These are phyloP conservation scores for Synanthedon tipuliformis DNA, from an alignment of 2,888 invertebrate species.

Conservation along the genomic window DNA sequence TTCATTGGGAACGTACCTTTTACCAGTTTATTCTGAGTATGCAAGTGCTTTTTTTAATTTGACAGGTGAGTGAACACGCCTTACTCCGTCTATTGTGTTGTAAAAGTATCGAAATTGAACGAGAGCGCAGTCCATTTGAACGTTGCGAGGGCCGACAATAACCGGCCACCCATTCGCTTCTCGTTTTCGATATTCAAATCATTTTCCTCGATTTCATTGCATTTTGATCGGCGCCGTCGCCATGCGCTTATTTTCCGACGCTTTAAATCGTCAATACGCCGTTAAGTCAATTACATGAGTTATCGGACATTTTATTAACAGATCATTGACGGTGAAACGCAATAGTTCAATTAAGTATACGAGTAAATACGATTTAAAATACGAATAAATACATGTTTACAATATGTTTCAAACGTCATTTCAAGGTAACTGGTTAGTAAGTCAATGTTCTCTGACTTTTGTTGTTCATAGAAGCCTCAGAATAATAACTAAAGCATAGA, in stretches of 20 bases:
- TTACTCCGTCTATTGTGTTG: conserved; percentile 63
- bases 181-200: conserved; percentile 54
- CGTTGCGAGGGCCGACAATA: conserved; percentile 54
- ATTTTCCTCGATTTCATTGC: conserved; percentile 51
- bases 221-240: conserved; percentile 30
- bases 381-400: neutral
- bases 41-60: conserved; percentile 65
- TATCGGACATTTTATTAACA: conserved; percentile 15
- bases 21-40: conserved; percentile 49
- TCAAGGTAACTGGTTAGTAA: too few species aligned
- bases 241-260: conserved; percentile 25
- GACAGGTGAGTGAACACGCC: conserved; percentile 65
- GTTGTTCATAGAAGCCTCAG: too few species aligned
- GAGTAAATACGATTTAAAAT: neutral
- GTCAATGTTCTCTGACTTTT: too few species aligned
- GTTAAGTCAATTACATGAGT: conserved; percentile 37
- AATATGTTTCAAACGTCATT: neutral
- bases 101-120: conserved; percentile 68
- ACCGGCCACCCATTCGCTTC: conserved; percentile 42
- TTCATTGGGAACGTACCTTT: conserved; percentile 11
- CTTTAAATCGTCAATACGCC: conserved; percentile 16
- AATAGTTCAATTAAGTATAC: neutral
- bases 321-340: neutral
- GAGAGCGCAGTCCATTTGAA: conserved; percentile 56
- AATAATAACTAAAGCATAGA: too few species aligned